A percentile compares a stretch with the other conserved stretches of the same genome.
Evolutionary conservation across 1,140 invertebrate species (phyloP).

Genomic region (Sitophilus oryzae): DNA sequence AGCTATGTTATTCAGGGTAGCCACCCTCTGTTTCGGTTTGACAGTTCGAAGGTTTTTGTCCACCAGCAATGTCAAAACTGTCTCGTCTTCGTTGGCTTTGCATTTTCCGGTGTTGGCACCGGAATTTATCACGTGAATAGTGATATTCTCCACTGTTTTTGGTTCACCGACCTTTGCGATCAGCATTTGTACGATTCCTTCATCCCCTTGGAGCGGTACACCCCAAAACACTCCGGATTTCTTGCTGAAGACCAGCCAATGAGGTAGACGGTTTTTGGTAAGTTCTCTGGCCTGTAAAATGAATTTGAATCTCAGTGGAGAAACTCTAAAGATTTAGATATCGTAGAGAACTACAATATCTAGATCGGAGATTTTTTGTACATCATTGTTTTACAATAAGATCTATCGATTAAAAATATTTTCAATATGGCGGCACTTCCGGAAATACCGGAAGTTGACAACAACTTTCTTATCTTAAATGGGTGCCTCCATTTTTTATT

Average conservation of each 20-base stretch:
- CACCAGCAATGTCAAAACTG: constrained; percentile 46
- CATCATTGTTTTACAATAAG: no score
- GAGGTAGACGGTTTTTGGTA: constrained; percentile 32
- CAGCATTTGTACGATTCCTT: constrained; percentile 19
- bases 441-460: no score
- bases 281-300: constrained; percentile 38
- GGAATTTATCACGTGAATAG: constrained; percentile 15
- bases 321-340: no score
- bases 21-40: constrained; percentile 46
- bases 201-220: constrained; percentile 35
- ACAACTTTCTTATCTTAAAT: no score
- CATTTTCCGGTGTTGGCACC: constrained; percentile 26
- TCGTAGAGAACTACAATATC: no score
- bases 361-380: no score
- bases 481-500: no score
- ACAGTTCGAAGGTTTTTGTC: constrained; percentile 47
- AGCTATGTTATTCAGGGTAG: constrained; percentile 50
- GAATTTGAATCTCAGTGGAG: no score
- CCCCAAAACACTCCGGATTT: constrained; percentile 38
- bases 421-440: no score
- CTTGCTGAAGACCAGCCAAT: constrained; percentile 42
- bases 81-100: constrained; percentile 34
- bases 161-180: background rate
- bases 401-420: no score
- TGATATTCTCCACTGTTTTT: constrained; percentile 12